Conservation (phyloP, 1,140 invertebrate species). For the Conopomorpha cramerella region DNA sequence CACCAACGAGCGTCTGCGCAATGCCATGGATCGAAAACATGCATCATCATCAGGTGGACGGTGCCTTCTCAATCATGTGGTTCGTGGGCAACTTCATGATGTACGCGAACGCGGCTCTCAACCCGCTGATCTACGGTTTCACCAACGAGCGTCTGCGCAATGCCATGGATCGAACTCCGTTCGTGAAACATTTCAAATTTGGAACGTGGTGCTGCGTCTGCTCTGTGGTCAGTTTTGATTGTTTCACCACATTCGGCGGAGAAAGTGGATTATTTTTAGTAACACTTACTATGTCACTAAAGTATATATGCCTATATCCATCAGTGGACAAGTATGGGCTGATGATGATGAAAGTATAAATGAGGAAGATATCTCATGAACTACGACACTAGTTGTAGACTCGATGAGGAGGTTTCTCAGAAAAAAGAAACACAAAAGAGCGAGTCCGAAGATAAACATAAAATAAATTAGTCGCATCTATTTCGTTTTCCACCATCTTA, state of each 20-base stretch:
- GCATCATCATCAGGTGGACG: constrained; percentile 59
- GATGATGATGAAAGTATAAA: too few relatives aligned
- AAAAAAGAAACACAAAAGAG: too few relatives aligned
- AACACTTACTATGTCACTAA: too few relatives aligned
- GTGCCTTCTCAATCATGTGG: constrained; percentile 62
- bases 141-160: constrained; percentile 70
- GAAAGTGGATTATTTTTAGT: too few relatives aligned
- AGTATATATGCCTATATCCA: too few relatives aligned
- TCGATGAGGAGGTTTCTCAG: too few relatives aligned
- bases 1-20: constrained; percentile 69
- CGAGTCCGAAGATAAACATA: too few relatives aligned
- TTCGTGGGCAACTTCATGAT: constrained; percentile 71
- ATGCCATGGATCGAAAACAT: constrained; percentile 64
- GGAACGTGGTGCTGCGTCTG: constrained; percentile 40
- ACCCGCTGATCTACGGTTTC: constrained; percentile 76
- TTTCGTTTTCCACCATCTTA: neutral
- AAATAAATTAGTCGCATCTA: too few relatives aligned
- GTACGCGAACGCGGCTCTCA: constrained; percentile 71
- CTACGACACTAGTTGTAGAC: too few relatives aligned
- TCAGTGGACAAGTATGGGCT: too few relatives aligned
- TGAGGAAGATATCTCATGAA: too few relatives aligned
- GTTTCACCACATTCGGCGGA: too few relatives aligned
- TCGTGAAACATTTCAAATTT: constrained; percentile 42
- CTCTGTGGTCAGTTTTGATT: constrained; percentile 15
- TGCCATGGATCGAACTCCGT: constrained; percentile 61